Percentiles rank a stretch among this genome's conserved stretches.
Conservation (phyloP, 2,113 vertebrate genomes). For the Symphodus melops region DNA sequence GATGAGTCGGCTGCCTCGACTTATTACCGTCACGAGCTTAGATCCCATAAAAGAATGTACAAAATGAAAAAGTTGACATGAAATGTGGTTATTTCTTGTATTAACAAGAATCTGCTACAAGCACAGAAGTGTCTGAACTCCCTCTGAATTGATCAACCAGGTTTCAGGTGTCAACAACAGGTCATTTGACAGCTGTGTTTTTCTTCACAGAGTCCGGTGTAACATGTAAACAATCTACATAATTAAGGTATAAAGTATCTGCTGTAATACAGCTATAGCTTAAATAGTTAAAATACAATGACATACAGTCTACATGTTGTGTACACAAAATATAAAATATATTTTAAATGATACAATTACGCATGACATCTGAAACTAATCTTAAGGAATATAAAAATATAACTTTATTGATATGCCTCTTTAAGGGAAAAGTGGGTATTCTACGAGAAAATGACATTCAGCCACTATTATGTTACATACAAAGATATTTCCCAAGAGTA, state of each 20-base stretch:
- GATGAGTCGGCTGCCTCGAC: neutral
- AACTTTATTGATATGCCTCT: neutral
- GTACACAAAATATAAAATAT: no score
- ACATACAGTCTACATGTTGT: no score
- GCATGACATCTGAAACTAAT: no score
- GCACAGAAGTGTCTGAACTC: neutral
- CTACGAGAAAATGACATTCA: neutral
- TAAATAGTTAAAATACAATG: no score
- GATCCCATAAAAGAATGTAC: neutral
- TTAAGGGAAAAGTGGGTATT: neutral
- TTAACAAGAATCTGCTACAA: neutral
- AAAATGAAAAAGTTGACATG: conserved; percentile 27
- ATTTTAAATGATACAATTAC: no score
- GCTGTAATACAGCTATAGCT: no score
- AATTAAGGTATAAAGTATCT: no score
- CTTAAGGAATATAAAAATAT: no score
- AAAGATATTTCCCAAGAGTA: neutral
- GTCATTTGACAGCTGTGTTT: no score
- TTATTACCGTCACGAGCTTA: conserved; percentile 14
- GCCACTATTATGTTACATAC: neutral
- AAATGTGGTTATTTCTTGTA: neutral
- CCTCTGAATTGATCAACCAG: neutral
- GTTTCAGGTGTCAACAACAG: no score
- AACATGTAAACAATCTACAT: no score
- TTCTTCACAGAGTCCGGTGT: no score